Evolutionary conservation across 2,113 vertebrate species (phyloP), one percentile per base, ranked within the genome.

Genomic region (Mustela nigripes): DNA sequence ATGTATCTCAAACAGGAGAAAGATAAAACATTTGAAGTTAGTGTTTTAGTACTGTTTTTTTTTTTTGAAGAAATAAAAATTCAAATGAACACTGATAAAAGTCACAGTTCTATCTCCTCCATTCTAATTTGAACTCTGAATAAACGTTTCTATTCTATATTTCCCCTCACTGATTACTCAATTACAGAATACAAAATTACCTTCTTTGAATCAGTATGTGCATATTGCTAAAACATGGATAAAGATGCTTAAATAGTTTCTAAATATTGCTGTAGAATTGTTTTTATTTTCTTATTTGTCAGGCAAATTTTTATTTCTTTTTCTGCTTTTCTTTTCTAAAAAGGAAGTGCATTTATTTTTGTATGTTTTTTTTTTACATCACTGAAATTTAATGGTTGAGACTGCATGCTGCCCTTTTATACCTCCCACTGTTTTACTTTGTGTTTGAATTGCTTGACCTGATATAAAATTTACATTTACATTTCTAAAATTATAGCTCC

Each of bases 401-500:
- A 58, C 31, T 85, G 7, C 12, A 63, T 83, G 67, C 89, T 84
- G 39, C 8, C 18, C 2, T 42, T 80, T 31, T 73, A 7, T 28
- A 65, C 5, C 9, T 26, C 0, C 53, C 5, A 87, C 28, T 50
- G 21, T 69, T 63, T 14, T 93, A 45, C 16, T 53, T 86, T 79
- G 11, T 45, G 65, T 74, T 95, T 78, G 15, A 90, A 93, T 86
- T 92, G 9, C 15, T 96, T 96, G 74, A 94, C 56, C 56, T 83
- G 80, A 65, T 94, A 65, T 76, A 88, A 93, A 95, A 78, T 89
- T 89, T 86, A 31, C 63, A 90, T 96, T 79, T 89, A 67, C 2
- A 88, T 6, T 93, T 94, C 42, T 60, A 90, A 92, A 93, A 93
- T 39, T 69, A 39, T 15, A 53, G n/a, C 8, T 97, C 36, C 31